These are phyloP conservation scores for Anneissia japonica DNA, from an alignment of 35 echinoderm and acorn worm species.

Conservation along the genomic window DNA sequence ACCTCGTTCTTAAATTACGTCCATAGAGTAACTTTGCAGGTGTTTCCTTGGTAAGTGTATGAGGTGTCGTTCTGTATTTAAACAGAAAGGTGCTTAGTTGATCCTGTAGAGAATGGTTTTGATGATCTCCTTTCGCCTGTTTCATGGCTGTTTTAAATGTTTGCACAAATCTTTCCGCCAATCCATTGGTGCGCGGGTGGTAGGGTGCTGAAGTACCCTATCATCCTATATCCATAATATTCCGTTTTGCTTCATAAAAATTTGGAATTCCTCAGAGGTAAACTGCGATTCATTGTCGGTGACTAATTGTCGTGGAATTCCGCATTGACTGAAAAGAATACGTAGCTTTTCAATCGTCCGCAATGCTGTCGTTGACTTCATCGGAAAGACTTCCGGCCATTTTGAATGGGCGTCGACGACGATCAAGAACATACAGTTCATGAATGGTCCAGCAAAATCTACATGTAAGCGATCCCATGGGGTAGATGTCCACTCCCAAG, in stretches of 20 bases:
- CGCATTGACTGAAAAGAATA: conserved; percentile 4
- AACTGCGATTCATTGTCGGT: conserved; percentile 15
- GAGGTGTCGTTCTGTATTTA: conserved; percentile 19
- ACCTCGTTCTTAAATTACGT: neutral
- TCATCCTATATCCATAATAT: no score
- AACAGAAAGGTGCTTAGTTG: conserved; percentile 24
- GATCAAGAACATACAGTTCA: conserved; percentile 17
- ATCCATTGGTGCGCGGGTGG: conserved; percentile 14
- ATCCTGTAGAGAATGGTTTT: neutral
- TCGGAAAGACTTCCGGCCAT: conserved; percentile 4
- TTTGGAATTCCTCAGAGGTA: neutral
- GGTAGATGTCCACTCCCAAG: conserved; percentile 7
- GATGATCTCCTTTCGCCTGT: neutral
- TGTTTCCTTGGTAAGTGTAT: neutral
- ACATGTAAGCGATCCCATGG: conserved; percentile 18
- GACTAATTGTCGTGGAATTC: neutral
- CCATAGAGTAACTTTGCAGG: conserved; percentile 9
- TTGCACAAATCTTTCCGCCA: conserved; percentile 28
- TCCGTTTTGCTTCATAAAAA: conserved; percentile 11
- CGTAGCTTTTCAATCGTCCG: neutral
- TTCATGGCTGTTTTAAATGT: conserved; percentile 31
- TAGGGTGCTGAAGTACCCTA: conserved; percentile 9
- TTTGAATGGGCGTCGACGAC: conserved; percentile 23
- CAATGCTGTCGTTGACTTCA: neutral
- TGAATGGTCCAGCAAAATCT: conserved; percentile 22